Percentiles rank a stretch among this genome's conserved stretches.
Evolutionary conservation across 2,888 invertebrate genomes (phyloP).

Genomic region (Diarsia brunnea): DNA sequence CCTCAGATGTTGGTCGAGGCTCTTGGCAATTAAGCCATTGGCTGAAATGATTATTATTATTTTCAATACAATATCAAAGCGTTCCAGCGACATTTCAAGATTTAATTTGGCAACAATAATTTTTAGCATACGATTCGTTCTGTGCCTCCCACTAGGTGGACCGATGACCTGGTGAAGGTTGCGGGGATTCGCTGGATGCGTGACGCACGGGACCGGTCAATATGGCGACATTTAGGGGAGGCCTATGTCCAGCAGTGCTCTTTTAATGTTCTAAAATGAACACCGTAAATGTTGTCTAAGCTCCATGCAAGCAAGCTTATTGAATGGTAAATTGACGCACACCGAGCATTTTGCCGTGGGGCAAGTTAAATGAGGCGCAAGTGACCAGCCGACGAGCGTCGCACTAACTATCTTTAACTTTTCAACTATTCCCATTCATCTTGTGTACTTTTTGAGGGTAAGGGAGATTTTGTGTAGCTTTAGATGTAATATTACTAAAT

Average conservation of each 20-base stretch:
- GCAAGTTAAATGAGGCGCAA: constrained; percentile 58
- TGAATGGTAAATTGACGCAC: constrained; percentile 11
- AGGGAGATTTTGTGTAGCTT: not conserved
- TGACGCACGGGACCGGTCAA: too few species aligned
- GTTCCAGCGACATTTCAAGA: not conserved
- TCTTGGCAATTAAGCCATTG: too few species aligned
- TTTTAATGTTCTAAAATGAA: not conserved
- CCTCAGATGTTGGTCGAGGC: too few species aligned
- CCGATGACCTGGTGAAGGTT: too few species aligned
- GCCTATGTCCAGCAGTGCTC: too few species aligned
- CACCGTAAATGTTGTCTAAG: not conserved
- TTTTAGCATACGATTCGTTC: not conserved
- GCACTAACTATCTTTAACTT: constrained; percentile 38
- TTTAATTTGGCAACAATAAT: not conserved
- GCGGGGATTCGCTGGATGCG: too few species aligned
- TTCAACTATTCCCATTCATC: constrained; percentile 39
- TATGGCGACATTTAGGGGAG: too few species aligned
- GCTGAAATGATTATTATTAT: too few species aligned
- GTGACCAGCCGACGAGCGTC: constrained; percentile 29
- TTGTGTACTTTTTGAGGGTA: not conserved
- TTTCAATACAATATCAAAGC: not conserved
- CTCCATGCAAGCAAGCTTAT: constrained; percentile 6
- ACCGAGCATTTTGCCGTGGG: constrained; percentile 4
- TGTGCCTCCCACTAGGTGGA: too few species aligned
- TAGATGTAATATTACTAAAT: not conserved